Evolutionary conservation across 1,140 invertebrate species (phyloP), one percentile per base, ranked within the genome.

Genomic region (Drosophila kanapiae): DNA sequence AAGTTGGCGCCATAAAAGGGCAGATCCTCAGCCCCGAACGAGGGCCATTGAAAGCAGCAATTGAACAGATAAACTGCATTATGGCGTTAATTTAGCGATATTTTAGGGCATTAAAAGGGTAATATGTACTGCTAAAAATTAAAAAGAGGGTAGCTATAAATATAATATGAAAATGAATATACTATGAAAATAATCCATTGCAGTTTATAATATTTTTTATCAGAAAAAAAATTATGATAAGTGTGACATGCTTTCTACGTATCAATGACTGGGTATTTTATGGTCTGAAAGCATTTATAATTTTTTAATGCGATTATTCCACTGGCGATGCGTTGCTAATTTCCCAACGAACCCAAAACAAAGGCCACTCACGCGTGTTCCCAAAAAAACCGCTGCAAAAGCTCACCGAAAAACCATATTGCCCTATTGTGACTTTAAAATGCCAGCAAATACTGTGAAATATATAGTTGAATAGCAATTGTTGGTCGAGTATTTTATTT

Each of bases 1-100:
- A 90, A 88, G 85, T 84, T 65, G 80, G 84, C 84, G 83, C 84
- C 80, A 88, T 87, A 75, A 84, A 87, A 80, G 77, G 51, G 47
- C 35, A 60, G 16, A 27, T 49, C 56, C 38, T 27, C 16, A 13
- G 38, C n/a, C 13, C 14, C 29, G 10, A 61, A 29, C 10, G 31
- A 29, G 29, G 14, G 14, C 42, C 65, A 72, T 72, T 65, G 69
- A 37, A 72, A 61, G 29, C 42, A 48, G n/a, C 57, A 75, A 48
- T 47, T 70, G 68, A 58, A 61, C 57, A 64, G 61, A 48, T 54
- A 29, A 77, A 77, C 29, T n/a, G 43, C 59, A 37, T 47, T 60
- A 48, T 42, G 18, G 45, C 33, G 29, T 40, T 40, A 40, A 58
- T 70, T 70, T 69, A 13, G 23, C 18, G 37, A 43, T 29, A 31